These are phyloP conservation scores for Pseudotriccus pelzelni DNA, from an alignment of 2,797 vertebrate species.

Conservation along the genomic window DNA sequence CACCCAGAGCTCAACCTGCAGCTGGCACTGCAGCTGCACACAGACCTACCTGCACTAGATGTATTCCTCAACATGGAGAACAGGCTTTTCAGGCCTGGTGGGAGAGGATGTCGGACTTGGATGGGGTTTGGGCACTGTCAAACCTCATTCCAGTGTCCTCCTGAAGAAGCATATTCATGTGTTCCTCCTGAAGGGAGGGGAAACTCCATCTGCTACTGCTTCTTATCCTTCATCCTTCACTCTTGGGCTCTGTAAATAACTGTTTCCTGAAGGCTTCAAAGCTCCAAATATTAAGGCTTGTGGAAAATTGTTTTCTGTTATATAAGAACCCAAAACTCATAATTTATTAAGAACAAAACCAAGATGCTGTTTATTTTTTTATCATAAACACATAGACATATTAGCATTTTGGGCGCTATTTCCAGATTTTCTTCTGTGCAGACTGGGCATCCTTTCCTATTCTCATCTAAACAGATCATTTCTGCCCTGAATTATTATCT, in stretches of 20 bases:
- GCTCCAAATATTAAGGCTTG: neutral
- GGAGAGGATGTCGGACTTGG: neutral
- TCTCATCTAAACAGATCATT: neutral
- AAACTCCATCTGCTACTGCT: neutral
- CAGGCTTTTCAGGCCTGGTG: neutral
- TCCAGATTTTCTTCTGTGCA: neutral
- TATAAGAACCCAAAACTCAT: neutral
- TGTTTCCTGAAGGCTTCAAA: neutral
- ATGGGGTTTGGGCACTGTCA: neutral
- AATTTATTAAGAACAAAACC: neutral
- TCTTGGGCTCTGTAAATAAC: neutral
- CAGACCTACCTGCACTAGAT: neutral
- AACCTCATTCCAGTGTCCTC: neutral
- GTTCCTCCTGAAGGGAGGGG: neutral
- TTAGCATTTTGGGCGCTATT: neutral
- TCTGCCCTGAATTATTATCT: neutral
- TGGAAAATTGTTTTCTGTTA: neutral
- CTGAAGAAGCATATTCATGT: accelerated
- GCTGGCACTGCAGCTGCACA: neutral
- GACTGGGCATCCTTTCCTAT: neutral
- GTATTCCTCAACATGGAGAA: neutral
- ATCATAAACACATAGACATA: neutral
- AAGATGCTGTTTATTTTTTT: neutral
- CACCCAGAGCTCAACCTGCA: neutral
- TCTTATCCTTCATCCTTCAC: neutral